Base-by-base conservation (phyloP, 2,888 invertebrate genomes). In the Orthosia cruda region DNA sequence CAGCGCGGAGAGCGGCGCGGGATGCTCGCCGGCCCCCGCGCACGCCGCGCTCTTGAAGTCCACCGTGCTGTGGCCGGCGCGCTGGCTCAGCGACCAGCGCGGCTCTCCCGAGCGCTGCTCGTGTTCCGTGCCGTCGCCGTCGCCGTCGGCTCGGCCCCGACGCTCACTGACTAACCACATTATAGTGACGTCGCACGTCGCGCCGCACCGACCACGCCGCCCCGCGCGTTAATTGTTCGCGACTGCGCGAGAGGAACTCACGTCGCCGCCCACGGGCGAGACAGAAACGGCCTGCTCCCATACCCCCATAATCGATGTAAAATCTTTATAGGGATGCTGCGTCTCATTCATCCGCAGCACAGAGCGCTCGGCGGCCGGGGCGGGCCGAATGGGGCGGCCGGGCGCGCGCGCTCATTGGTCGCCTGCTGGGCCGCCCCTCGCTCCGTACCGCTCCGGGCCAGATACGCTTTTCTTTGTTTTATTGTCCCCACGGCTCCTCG, bases 11-110 rank as follows among this genome's bases (percentile, higher is more conserved):
- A 97, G 95, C 94, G 95, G 95, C 95, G 95, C 96, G 95, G 95
- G 95, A 85, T 94, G 95, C 94, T 96, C 96, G 59, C 90, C 93
- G 96, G 97, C 97, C 96, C 96, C 96, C 97, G 95, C 97, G 96
- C 96, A 98, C 97, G 97, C 97, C 94, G 97, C 97, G 96, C 98
- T 97, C 97, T 98, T 98, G 98, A 98, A 98, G 97, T 98, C 98
- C 98, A 97, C 98, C 98, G 98, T 98, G 98, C 97, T 97, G 98
- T 97, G 97, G 97, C 95, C 95, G 94, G 94, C 90, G 91, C 94
- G 95, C 92, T 93, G 95, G 94, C 95, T 92, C 88, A 95, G 93
- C 94, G 95, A 92, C 94, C 95, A 95, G 95, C 95, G 95, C 94
- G 93, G 91, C 90, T 94, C 94, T 90, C 93, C 93, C 93, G 93